phyloP scores from a whole-genome alignment of 1,140 invertebrate genomes.

The Hyles euphorbiae region DNA sequence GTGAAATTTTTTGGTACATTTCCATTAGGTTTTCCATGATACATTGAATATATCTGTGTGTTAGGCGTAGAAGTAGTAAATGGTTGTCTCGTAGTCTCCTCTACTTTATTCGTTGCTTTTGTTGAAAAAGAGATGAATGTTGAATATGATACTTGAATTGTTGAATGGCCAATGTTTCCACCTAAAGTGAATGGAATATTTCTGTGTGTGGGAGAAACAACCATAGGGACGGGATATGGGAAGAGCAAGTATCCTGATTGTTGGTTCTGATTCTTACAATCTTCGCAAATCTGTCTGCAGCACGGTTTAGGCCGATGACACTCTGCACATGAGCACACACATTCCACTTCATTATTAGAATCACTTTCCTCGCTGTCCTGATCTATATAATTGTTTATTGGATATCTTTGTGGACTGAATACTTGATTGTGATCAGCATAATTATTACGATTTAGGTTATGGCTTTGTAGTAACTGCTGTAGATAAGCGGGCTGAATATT shows the following conservation, averaged over 20 bases:
- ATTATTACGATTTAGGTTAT: no score
- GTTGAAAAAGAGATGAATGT: neutral
- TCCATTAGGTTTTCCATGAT: no score
- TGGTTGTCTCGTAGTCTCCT: no score
- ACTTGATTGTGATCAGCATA: no score
- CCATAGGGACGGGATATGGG: constrained; percentile 4
- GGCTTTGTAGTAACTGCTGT: neutral
- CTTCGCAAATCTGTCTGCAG: constrained; percentile 16
- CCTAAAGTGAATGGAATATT: no score
- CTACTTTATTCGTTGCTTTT: neutral
- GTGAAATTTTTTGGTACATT: no score
- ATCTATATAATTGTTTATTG: no score
- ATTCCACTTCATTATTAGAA: neutral
- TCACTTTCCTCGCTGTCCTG: neutral
- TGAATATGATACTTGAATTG: neutral
- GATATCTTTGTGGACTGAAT: no score
- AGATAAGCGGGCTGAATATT: neutral
- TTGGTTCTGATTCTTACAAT: constrained; percentile 11
- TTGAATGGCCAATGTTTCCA: no score
- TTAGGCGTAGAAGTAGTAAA: no score
- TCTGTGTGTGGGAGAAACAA: neutral
- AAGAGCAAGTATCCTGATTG: constrained; percentile 1
- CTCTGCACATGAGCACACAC: constrained; percentile 20
- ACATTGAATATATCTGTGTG: no score
- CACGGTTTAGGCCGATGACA: constrained; percentile 19